phyloP scores from a whole-genome alignment of 2,797 vertebrate genomes.

The Channallabes apus region DNA sequence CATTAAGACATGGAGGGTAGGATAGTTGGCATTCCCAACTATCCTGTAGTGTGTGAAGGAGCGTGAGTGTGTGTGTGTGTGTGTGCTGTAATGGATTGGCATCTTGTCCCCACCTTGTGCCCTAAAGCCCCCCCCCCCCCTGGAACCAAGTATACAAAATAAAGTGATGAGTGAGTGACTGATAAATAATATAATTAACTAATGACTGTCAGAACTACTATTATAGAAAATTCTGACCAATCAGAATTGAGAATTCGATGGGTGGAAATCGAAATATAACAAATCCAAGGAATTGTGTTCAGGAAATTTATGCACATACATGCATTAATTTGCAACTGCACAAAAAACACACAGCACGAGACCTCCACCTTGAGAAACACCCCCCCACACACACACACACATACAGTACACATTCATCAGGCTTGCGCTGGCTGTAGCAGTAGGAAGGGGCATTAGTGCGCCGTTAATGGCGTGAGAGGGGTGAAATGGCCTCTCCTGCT shows the following conservation, averaged over 20 bases:
- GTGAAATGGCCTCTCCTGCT: slow-evolving; percentile 90
- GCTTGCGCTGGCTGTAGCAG: slow-evolving; percentile 65
- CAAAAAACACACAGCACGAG: slow-evolving; percentile 24
- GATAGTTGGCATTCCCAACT: too few relatives aligned
- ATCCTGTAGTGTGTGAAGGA: too few relatives aligned
- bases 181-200: too few relatives aligned
- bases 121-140: too few relatives aligned
- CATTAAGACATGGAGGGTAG: too few relatives aligned
- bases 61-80: too few relatives aligned
- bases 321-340: not conserved
- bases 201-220: not conserved
- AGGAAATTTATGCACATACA: not conserved
- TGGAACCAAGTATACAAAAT: too few relatives aligned
- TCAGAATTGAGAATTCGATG: not conserved
- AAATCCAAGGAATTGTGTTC: slow-evolving; percentile 22
- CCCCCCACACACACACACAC: slow-evolving; percentile 31
- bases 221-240: not conserved
- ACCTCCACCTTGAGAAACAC: slow-evolving; percentile 35
- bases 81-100: too few relatives aligned
- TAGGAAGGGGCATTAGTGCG: slow-evolving; percentile 94
- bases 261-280: not conserved
- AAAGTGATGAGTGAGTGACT: too few relatives aligned
- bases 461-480: slow-evolving; percentile 98
- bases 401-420: slow-evolving; percentile 31
- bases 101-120: too few relatives aligned